A percentile compares a stretch with the other conserved stretches of the same genome.
Evolutionary conservation across 2,797 vertebrate genomes (phyloP).

Genomic region (Philypnodon macrostomus): DNA sequence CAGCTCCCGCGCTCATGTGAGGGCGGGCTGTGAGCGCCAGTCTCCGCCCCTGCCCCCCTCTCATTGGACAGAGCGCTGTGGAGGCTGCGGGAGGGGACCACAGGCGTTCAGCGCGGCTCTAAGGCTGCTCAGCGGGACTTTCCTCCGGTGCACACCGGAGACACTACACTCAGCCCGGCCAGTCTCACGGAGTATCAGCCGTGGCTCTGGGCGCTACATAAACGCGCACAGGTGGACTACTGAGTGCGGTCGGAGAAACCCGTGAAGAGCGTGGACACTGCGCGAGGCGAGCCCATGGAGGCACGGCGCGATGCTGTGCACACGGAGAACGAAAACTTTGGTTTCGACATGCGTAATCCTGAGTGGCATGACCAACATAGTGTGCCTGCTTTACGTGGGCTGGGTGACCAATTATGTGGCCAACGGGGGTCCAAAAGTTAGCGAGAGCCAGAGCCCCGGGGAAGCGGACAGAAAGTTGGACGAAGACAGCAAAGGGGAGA

Average conservation of each 20-base stretch:
- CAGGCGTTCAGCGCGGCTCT: slow-evolving; percentile 19
- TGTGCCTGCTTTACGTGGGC: slow-evolving; percentile 93
- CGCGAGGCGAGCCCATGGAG: slow-evolving; percentile 68
- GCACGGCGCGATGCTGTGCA: slow-evolving; percentile 91
- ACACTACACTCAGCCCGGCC: background rate
- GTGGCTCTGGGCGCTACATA: slow-evolving; percentile 7
- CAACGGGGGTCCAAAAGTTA: slow-evolving; percentile 86
- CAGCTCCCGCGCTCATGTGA: slow-evolving; percentile 6
- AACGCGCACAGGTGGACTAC: slow-evolving; percentile 18
- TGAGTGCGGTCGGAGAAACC: slow-evolving; percentile 42
- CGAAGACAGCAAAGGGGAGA: slow-evolving; percentile 90
- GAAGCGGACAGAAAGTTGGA: slow-evolving; percentile 86
- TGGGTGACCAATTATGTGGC: slow-evolving; percentile 97
- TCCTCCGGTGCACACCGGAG: background rate
- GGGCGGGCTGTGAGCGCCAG: slow-evolving; percentile 14
- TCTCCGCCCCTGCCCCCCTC: slow-evolving; percentile 53
- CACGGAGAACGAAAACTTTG: slow-evolving; percentile 97
- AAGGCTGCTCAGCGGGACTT: slow-evolving; percentile 25
- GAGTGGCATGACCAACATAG: slow-evolving; percentile 96
- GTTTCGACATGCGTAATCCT: slow-evolving; percentile 96
- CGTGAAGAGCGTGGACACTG: slow-evolving; percentile 53
- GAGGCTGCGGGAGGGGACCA: slow-evolving; percentile 16
- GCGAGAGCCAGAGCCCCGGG: slow-evolving; percentile 63
- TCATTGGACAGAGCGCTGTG: slow-evolving; percentile 44
- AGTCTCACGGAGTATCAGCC: background rate